phyloP scores from a whole-genome alignment of 1,140 invertebrate genomes.

The Macrotrachela quadricornifera region DNA sequence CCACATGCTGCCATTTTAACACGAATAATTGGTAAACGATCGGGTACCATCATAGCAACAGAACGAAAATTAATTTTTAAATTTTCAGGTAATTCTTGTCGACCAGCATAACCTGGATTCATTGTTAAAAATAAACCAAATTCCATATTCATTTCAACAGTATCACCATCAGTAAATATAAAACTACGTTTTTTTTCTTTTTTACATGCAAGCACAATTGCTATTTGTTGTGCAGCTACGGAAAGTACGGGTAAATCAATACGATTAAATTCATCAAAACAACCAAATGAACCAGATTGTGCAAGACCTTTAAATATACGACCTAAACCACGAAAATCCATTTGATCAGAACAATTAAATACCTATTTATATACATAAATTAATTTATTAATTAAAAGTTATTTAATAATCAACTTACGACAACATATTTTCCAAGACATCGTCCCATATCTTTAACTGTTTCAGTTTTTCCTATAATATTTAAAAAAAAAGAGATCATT shows the following conservation, averaged over 20 bases:
- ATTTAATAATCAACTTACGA: constrained; percentile 36
- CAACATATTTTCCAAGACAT: constrained; percentile 83
- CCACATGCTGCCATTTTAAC: constrained; percentile 85
- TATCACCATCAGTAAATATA: constrained; percentile 77
- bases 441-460: constrained; percentile 95
- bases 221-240: constrained; percentile 83
- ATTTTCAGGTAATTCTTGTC: constrained; percentile 85
- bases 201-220: constrained; percentile 66
- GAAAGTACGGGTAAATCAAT: constrained; percentile 83
- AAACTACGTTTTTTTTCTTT: constrained; percentile 69
- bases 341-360: constrained; percentile 94
- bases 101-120: constrained; percentile 88
- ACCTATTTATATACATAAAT: constrained; percentile 41
- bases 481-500: background rate
- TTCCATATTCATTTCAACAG: constrained; percentile 72
- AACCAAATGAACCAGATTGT: constrained; percentile 86
- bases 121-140: constrained; percentile 94
- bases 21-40: constrained; percentile 83
- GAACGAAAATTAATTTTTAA: constrained; percentile 90
- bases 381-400: no score
- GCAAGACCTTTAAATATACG: constrained; percentile 73
- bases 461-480: constrained; percentile 87
- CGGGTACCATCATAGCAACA: constrained; percentile 95
- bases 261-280: constrained; percentile 86
- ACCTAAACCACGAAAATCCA: constrained; percentile 78